Evolutionary conservation across 2,888 invertebrate genomes (phyloP), one percentile per base, ranked within the genome.

Genomic region (Poecilobothrus nobilitatus): DNA sequence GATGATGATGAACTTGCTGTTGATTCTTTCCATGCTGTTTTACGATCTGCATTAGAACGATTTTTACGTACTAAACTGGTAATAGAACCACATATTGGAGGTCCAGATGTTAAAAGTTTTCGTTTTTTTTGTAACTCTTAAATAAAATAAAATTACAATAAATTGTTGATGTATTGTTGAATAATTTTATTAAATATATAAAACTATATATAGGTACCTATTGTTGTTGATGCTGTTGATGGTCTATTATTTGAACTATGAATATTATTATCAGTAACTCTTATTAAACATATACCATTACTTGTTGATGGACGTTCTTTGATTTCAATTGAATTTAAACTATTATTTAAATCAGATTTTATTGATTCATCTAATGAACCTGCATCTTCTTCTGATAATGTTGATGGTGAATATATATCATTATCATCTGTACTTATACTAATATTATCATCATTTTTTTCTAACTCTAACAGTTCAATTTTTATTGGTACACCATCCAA

Each of bases 401-500:
- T 71, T 21, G 72, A 71, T 34, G 71, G 70, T 22, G 63, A 67
- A 27, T 71, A 71, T 41, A 69, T 71, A 8, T 63, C 63, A 37
- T n/a, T 37, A 37, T 70, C 27, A 53, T 44, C 33, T 70, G 20
- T 71, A 33, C 22, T 34, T 7, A n/a, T 33, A 64, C 22, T 65
- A 20, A n/a, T 65, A 10, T 12, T 22, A n/a, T 34, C 18, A 10
- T 64, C 27, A 15, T 27, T 9, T 18, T 44, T 37, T 8, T 65
- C 65, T 22, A 21, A 41, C 12, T 20, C 66, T 4, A 4, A 3
- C 0, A 20, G 8, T 37, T 67, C 71, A 12, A 69, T 73, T 0
- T 68, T 63, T 15, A 81, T 69, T 1, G 76, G n/a, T 12, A 73
- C 72, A 1, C 80, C 82, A 76, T 85, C 84, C 10, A 85, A 76